These are phyloP conservation scores for Chrysotoxum bicinctum DNA, from an alignment of 2,888 invertebrate genomes.

Conservation along the genomic window DNA sequence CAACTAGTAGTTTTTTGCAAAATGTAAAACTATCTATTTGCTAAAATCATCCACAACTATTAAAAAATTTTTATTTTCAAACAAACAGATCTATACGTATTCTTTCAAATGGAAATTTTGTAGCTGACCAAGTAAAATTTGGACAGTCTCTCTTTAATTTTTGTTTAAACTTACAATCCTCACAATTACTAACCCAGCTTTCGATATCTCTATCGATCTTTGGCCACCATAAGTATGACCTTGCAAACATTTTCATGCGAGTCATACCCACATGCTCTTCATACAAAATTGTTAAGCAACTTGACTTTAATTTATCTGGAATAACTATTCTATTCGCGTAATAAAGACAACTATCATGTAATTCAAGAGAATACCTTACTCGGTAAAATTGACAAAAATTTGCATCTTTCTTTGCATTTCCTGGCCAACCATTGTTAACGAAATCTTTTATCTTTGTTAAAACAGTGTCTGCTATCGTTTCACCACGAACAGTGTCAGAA, in stretches of 20 bases:
- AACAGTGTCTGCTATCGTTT: background rate
- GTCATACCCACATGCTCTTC: background rate
- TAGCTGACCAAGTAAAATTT: conserved; percentile 20
- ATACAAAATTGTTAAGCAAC: conserved; percentile 21
- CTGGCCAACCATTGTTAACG: conserved; percentile 12
- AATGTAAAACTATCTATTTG: conserved; percentile 47
- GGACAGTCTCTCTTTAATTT: conserved; percentile 9
- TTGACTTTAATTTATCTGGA: no score
- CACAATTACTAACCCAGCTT: no score
- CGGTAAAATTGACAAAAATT: background rate
- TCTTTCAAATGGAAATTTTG: conserved; percentile 34
- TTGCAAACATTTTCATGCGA: conserved; percentile 26
- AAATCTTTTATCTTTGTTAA: background rate
- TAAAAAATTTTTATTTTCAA: conserved; percentile 28
- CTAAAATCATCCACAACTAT: conserved; percentile 49
- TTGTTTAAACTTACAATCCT: conserved; percentile 19
- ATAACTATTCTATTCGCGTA: no score
- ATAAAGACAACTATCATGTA: no score
- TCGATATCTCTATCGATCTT: no score
- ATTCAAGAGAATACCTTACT: no score
- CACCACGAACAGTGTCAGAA: background rate
- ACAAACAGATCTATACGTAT: conserved; percentile 44
- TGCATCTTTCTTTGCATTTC: background rate
- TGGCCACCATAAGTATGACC: no score
- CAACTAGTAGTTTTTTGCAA: conserved; percentile 35